These are phyloP conservation scores for Parauchenoglanis ngamensis DNA, from an alignment of 2,797 vertebrate genomes.

Conservation along the genomic window DNA sequence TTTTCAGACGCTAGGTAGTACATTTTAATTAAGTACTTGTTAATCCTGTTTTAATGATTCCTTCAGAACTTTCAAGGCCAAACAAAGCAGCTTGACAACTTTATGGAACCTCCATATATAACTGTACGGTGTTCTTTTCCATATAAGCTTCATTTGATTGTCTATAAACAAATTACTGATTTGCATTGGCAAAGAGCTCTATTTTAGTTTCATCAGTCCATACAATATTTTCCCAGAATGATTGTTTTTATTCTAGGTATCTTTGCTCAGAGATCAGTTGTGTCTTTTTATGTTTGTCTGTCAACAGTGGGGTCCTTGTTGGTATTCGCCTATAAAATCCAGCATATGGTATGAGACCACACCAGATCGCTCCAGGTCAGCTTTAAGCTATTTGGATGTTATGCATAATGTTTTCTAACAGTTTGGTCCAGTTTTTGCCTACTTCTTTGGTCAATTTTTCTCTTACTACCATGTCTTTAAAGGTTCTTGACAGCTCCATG, in stretches of 20 bases:
- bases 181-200: not conserved
- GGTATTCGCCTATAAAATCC: not conserved
- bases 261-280: not conserved
- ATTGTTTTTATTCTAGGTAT: not conserved
- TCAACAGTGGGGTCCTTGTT: not conserved
- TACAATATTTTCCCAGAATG: not conserved
- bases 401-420: not conserved
- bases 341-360: not conserved
- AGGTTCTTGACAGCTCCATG: not conserved
- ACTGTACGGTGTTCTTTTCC: not conserved
- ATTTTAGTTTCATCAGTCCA: not conserved
- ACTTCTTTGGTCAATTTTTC: not conserved
- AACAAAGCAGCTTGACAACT: not conserved
- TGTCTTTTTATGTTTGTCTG: not conserved
- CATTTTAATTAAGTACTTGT: not conserved
- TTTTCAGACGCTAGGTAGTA: not conserved
- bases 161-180: not conserved
- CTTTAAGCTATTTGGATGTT: not conserved
- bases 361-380: not conserved
- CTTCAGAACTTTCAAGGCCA: not conserved
- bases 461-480: not conserved
- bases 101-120: not conserved
- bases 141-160: not conserved
- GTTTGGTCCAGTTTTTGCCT: not conserved
- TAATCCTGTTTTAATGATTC: not conserved